phyloP scores from a whole-genome alignment of 2,113 vertebrate genomes.

The Calyptommatus sinebrachiatus region DNA sequence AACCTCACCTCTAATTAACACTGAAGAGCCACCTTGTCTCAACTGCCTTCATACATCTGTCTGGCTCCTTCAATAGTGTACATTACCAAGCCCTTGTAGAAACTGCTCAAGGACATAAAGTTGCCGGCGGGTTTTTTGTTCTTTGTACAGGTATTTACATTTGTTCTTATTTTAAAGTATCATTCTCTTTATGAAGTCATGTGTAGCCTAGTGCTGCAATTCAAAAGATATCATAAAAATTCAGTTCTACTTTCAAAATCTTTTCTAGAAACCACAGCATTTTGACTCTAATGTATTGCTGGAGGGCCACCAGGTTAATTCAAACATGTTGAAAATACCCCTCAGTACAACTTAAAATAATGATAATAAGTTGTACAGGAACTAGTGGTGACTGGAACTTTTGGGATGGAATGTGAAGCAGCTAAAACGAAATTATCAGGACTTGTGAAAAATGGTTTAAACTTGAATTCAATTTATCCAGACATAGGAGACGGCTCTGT shows the following conservation, averaged over 20 bases:
- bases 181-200: conserved; percentile 37
- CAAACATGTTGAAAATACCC: too few species aligned
- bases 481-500: too few species aligned
- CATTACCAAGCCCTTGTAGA: conserved; percentile 56
- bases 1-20: conserved; percentile 44
- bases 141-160: conserved; percentile 50
- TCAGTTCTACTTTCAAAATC: conserved; percentile 3
- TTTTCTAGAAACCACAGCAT: conserved; percentile 29
- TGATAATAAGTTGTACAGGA: background rate
- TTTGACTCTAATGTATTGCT: conserved; percentile 23
- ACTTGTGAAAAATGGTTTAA: too few species aligned
- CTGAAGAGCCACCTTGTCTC: conserved; percentile 54
- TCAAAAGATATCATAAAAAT: conserved; percentile 31
- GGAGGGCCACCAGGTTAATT: conserved; percentile 31
- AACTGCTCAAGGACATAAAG: conserved; percentile 54
- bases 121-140: conserved; percentile 27
- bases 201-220: conserved; percentile 39
- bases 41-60: conserved; percentile 48
- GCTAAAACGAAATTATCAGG: too few species aligned
- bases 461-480: too few species aligned
- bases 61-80: conserved; percentile 43
- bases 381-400: too few species aligned
- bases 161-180: conserved; percentile 25
- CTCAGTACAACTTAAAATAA: background rate
- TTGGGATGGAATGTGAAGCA: too few species aligned